Evolutionary conservation across 2,797 vertebrate genomes (phyloP), one percentile per base, ranked within the genome.

Genomic region (Cuniculus paca): DNA sequence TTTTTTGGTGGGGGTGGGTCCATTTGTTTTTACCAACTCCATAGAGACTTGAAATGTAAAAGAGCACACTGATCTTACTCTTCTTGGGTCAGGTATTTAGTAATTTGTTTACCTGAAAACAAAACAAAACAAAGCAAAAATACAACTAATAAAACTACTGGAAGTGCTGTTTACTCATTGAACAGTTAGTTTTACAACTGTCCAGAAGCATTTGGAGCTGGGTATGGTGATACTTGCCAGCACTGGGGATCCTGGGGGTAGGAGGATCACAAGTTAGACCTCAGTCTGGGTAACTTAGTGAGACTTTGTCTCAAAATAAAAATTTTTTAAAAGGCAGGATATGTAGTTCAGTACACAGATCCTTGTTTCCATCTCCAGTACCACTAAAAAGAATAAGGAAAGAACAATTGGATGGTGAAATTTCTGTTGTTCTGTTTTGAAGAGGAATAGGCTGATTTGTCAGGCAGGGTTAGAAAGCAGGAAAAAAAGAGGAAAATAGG

Each of bases 81-180:
- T 60, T 16, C 45, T 34, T 88, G 4, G 36, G 31, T 52, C 88
- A 78, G 87, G 9, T 85, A 26, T 79, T 88, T 79, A 88, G 56
- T 74, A 80, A 42, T 31, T 91, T 36, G 52, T 78, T 96, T 84
- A 81, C 91, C 26, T 91, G 75, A 85, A 90, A 82, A 54, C 39
- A 91, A 83, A 90, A 52, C 22, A 81, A 83, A 94, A 77, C 36
- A 81, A 84, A 90, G 82, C 48, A 88, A 88, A 96, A 85, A 68
- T 61, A 45, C 70, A 89, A 50, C 70, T 56, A 84, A 42, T 84
- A 68, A 94, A 80, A 77, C 52, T 2, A 12, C 39, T 84, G 58
- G 16, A 36, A 36, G 0, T 70, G 19, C 58, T 77, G 36, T 86
- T 88, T 36, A 58, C 61, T 93, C 22, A 54, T 52, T 88, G 42